Evolutionary conservation across 2,888 invertebrate genomes (phyloP).

Genomic region (Serripes groenlandicus): DNA sequence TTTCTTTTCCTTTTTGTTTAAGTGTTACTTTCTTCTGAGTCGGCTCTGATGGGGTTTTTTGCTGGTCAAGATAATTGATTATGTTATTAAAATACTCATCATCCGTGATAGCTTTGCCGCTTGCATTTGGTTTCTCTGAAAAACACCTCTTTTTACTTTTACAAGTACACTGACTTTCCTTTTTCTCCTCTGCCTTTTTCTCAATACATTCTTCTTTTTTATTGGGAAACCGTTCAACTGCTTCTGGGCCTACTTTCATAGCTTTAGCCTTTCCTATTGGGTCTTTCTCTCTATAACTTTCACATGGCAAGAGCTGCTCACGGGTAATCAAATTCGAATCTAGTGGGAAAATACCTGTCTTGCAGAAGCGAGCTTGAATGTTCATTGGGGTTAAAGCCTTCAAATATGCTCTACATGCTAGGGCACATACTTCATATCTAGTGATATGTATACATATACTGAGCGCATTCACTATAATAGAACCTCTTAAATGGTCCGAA

Average conservation of each 20-base stretch:
- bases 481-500: constrained; percentile 46
- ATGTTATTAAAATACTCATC: neutral
- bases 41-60: no score
- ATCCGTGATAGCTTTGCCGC: constrained; percentile 5
- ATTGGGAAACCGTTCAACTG: constrained; percentile 1
- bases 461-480: constrained; percentile 34
- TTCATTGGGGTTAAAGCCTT: constrained; percentile 34
- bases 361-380: constrained; percentile 27
- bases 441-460: constrained; percentile 35
- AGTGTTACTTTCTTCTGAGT: no score
- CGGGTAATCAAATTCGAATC: neutral
- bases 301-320: constrained; percentile 10
- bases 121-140: neutral
- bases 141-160: neutral
- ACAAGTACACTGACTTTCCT: neutral
- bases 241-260: constrained; percentile 10
- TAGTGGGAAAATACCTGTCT: constrained; percentile 40
- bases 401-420: constrained; percentile 32
- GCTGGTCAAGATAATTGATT: neutral
- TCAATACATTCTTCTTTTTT: neutral
- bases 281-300: constrained; percentile 20
- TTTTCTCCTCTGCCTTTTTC: neutral
- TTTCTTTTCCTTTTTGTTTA: neutral
- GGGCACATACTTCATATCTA: constrained; percentile 23
- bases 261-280: constrained; percentile 25